Conservation (phyloP, 2,888 invertebrate genomes). For the Podabrus alpinus region DNA sequence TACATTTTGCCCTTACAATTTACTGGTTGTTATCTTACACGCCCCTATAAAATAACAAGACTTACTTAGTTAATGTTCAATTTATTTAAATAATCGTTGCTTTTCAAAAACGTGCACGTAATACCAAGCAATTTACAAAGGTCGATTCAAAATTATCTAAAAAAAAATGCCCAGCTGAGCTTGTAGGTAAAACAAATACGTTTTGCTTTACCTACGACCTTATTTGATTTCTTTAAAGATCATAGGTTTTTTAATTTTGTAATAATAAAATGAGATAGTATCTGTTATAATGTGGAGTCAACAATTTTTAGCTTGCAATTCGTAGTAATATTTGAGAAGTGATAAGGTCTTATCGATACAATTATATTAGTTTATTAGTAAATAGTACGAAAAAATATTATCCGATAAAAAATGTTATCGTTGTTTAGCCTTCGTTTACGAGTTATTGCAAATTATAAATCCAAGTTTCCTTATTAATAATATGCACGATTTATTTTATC, state of each 20-base stretch:
- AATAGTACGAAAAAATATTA: background rate
- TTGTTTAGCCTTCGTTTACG: background rate
- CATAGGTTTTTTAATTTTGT: no score
- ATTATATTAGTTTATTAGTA: background rate
- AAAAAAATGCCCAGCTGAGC: background rate
- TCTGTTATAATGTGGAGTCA: background rate
- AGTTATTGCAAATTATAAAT: background rate
- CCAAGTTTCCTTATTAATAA: background rate
- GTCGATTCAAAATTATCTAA: background rate
- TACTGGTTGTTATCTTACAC: background rate
- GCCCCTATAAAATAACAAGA: background rate
- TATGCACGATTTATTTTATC: background rate
- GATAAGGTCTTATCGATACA: background rate
- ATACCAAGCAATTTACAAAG: background rate
- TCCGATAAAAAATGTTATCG: background rate
- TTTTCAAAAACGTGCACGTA: background rate
- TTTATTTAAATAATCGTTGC: background rate
- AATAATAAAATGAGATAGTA: no score
- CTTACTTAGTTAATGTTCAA: background rate
- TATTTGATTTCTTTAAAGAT: no score
- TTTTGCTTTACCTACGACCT: no score
- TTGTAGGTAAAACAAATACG: no score
- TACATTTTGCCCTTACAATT: background rate
- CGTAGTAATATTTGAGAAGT: background rate
- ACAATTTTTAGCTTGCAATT: background rate